Evolutionary conservation across 2,888 invertebrate genomes (phyloP), one percentile per base, ranked within the genome.

Genomic region (Aelia acuminata): DNA sequence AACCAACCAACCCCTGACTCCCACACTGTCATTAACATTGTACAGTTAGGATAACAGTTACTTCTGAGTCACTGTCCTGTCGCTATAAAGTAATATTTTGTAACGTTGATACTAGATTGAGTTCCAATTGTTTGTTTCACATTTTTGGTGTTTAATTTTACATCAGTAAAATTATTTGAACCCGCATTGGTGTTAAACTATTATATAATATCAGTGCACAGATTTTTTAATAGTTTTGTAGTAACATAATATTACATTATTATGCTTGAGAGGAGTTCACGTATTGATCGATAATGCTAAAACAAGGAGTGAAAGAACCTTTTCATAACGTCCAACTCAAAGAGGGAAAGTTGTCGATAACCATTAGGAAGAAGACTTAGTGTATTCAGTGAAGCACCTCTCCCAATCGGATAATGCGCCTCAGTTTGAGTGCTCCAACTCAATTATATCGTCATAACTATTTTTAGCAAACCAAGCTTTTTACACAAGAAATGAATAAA

Each of bases 331-430:
- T 20, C 63, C 63, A 35, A 70, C 63, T 70, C 63, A 70, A 35
- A 70, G 63, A 70, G 63, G 35, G 31, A 31, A 70, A 70, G 63
- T 70, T 70, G 63, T 70, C 63, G 63, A 70, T 70, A 70, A 20
- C 63, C 63, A 70, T 70, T 70, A 70, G 63, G 63, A 35, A 20
- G 63, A 18, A 70, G 63, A 20, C 31, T 70, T 70, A 70, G 35
- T 31, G 63, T 70, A 70, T 70, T 70, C 63, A 70, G 31, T 18
- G 35, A 35, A 70, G 63, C 63, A 70, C 63, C 63, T 70, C 63
- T 70, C 63, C 8, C 31, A 70, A 70, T 35, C 63, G 63, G 35
- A 70, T 70, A 70, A 35, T 35, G 18, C 35, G 18, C 18, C 3
- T 7, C 7, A 70, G 31, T 35, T 70, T 70, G 63, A 70, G 63